A percentile compares a stretch with the other conserved stretches of the same genome.
Conservation (phyloP, 2,888 invertebrate genomes). For the Fissipunctia ypsillon region DNA sequence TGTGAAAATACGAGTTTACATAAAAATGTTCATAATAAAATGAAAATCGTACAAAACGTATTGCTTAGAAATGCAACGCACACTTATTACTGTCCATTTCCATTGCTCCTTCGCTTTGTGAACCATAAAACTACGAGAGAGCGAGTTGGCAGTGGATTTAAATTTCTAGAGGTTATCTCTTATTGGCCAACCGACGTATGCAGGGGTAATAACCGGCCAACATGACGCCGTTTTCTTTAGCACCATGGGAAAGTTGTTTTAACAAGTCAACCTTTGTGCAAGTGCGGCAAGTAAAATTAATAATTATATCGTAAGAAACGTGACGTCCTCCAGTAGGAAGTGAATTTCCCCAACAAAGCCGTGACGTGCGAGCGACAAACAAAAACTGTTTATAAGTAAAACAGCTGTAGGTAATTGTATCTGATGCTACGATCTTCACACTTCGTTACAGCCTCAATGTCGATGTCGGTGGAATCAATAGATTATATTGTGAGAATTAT, state of each 20-base stretch:
- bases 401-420: slow-evolving; percentile 66
- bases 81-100: slow-evolving; percentile 15
- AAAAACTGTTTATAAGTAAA: slow-evolving; percentile 66
- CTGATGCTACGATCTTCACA: slow-evolving; percentile 79
- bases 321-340: slow-evolving; percentile 64
- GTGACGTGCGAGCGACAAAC: slow-evolving; percentile 58
- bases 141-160: slow-evolving; percentile 33
- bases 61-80: slow-evolving; percentile 12
- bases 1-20: slow-evolving; percentile 34
- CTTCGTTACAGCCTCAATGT: slow-evolving; percentile 80
- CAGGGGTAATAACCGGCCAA: slow-evolving; percentile 59
- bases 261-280: slow-evolving; percentile 52
- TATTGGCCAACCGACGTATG: slow-evolving; percentile 46
- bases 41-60: slow-evolving; percentile 29
- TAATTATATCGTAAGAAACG: slow-evolving; percentile 56
- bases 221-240: slow-evolving; percentile 52
- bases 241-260: slow-evolving; percentile 64
- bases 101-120: slow-evolving; percentile 30
- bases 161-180: slow-evolving; percentile 53
- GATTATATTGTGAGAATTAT: slow-evolving; percentile 40
- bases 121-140: slow-evolving; percentile 26
- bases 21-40: slow-evolving; percentile 36
- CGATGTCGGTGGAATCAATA: slow-evolving; percentile 73
- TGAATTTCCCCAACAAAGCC: slow-evolving; percentile 62
- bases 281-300: slow-evolving; percentile 51